Percentiles rank a stretch among this genome's conserved stretches.
Evolutionary conservation across 2,888 invertebrate species (phyloP).

Genomic region (Amphipoea oculea): DNA sequence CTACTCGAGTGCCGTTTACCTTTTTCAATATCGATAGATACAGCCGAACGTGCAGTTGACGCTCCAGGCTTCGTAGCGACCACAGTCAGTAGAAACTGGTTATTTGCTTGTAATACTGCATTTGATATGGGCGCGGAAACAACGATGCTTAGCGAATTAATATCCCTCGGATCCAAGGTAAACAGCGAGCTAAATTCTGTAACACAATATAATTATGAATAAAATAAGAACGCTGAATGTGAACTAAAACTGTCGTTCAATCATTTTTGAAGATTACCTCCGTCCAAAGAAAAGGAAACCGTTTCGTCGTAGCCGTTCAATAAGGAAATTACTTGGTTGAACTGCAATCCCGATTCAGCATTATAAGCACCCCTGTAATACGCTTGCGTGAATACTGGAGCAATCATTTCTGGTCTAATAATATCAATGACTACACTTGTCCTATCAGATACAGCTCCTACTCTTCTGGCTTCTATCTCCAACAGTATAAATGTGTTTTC

Average conservation of each 20-base stretch:
- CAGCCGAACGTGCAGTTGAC: conserved; percentile 65
- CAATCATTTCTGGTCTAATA: conserved; percentile 55
- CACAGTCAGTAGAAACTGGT: conserved; percentile 68
- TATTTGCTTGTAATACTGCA: conserved; percentile 66
- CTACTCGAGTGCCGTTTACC: conserved; percentile 43
- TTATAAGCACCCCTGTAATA: conserved; percentile 75
- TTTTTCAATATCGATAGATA: conserved; percentile 72
- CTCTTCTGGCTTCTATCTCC: conserved; percentile 2
- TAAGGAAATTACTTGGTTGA: conserved; percentile 71
- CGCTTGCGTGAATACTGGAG: conserved; percentile 72
- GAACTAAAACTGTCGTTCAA: conserved; percentile 13
- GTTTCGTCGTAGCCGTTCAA: conserved; percentile 61
- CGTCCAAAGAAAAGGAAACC: conserved; percentile 26
- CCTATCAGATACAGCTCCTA: background rate
- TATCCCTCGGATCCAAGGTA: conserved; percentile 37
- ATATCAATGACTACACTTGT: background rate
- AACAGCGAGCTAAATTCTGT: conserved; percentile 68
- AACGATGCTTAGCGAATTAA: conserved; percentile 55
- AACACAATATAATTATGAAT: conserved; percentile 45
- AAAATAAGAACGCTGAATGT: background rate
- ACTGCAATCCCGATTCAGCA: conserved; percentile 66
- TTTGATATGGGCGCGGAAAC: conserved; percentile 57
- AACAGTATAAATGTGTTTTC: background rate
- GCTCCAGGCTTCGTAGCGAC: conserved; percentile 66
- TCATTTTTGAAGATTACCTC: conserved; percentile 10